These are phyloP conservation scores for Onychomys torridus DNA, from an alignment of 2,797 vertebrate genomes.

Conservation along the genomic window DNA sequence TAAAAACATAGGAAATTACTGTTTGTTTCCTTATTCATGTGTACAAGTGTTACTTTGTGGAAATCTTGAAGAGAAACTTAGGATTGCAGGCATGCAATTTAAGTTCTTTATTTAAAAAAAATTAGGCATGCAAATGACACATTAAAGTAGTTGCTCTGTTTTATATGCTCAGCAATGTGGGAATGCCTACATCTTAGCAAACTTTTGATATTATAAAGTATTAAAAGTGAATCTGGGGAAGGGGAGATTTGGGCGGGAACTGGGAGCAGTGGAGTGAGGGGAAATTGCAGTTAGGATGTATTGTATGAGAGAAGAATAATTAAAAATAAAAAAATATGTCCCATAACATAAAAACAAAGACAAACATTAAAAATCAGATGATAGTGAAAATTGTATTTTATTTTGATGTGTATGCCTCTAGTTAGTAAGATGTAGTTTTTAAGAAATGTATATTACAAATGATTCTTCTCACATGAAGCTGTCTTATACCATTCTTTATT, in stretches of 20 bases:
- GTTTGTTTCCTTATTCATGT: not conserved
- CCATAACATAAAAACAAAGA: not conserved
- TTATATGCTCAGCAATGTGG: not conserved
- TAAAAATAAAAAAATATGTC: not conserved
- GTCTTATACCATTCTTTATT: not conserved
- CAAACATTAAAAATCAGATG: not conserved
- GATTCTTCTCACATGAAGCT: not conserved
- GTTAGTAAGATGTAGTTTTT: not conserved
- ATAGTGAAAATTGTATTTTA: not conserved
- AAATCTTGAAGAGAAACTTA: not conserved
- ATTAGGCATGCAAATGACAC: not conserved
- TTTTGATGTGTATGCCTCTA: not conserved
- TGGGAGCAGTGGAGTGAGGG: not conserved
- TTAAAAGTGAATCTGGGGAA: not conserved
- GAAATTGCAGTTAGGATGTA: not conserved
- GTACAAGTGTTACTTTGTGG: not conserved
- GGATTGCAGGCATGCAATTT: too few species aligned
- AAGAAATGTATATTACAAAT: not conserved
- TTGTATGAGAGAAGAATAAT: not conserved
- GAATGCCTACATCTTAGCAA: not conserved
- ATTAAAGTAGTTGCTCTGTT: not conserved
- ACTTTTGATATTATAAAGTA: not conserved
- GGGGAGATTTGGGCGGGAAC: not conserved
- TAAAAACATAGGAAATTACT: not conserved
- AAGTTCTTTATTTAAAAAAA: not conserved